Percentiles rank a stretch among this genome's conserved stretches.
Evolutionary conservation across 2,113 vertebrate genomes (phyloP).

Genomic region (Lynx canadensis): DNA sequence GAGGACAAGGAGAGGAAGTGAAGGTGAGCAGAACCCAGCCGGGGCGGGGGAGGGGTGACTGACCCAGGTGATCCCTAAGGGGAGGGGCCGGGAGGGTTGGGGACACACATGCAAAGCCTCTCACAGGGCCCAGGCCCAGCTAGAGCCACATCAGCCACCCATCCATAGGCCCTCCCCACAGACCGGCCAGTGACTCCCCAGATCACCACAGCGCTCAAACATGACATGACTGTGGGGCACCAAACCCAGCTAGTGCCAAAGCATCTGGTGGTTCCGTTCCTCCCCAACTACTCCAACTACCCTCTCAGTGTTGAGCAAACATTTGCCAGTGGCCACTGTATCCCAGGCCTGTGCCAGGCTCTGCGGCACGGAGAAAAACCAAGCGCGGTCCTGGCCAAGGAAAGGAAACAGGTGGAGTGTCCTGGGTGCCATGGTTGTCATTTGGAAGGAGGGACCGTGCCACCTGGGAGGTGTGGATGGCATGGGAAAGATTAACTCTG

Average conservation of each 20-base stretch:
- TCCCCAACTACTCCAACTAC: not conserved
- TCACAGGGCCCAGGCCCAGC: not conserved
- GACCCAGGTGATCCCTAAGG: not conserved
- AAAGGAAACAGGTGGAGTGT: not conserved
- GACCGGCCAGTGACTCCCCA: not conserved
- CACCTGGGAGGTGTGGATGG: not conserved
- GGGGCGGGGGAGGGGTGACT: not conserved
- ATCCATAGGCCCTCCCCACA: not conserved
- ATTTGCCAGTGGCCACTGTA: not conserved
- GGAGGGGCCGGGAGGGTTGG: not conserved
- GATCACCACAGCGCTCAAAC: not conserved
- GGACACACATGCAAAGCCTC: not conserved
- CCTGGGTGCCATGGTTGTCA: accelerated
- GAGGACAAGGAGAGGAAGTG: not conserved
- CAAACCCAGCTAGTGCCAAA: not conserved
- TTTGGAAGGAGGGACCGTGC: not conserved
- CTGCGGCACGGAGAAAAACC: not conserved
- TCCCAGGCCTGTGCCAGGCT: not conserved
- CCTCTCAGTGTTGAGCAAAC: not conserved
- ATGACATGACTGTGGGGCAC: accelerated
- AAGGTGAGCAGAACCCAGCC: not conserved
- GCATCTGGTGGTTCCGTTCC: not conserved
- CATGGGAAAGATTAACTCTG: not conserved
- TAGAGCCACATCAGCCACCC: not conserved
- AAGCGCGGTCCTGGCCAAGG: not conserved